Base-by-base conservation (phyloP, 2,888 invertebrate genomes). In the Augochlorella aurata region DNA sequence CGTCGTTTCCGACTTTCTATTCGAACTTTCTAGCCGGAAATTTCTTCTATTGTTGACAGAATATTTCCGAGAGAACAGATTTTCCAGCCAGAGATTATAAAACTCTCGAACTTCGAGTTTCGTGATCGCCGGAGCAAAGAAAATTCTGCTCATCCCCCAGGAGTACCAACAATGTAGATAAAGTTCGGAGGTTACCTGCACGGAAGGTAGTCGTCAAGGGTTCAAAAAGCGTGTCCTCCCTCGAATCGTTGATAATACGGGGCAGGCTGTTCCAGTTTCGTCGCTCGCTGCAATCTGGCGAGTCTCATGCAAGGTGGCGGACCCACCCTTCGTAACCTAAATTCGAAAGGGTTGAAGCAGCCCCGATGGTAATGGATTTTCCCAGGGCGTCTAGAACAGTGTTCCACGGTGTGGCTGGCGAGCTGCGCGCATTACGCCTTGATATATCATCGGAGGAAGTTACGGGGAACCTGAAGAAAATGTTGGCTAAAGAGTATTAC, bases 371-470 rank as follows among this genome's bases (percentile, higher is more conserved):
- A 81, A 81, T 81, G 81, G 81, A 80, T 80, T 81, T 61, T 73
- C 72, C 66, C 50, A 58, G 24, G 50, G 45, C 65, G 81, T 79
- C 58, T 79, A 70, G 45, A 65, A 68, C 50, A 52, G 65, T 52
- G 54, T 54, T 65, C 65, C 69, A 45, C 16, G 71, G 69, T 4
- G 29, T 21, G 66, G 50, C 52, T 47, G 63, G 68, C 47, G 29
- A 63, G 24, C 38, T 38, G 14, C 63, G 38, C 29, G 76, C 77
- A 74, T 81, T 81, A 82, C 73, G 77, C 73, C 49, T 61, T 74
- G 76, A 81, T 77, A 81, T 77, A 82, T 83, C 82, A 82, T 80
- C 74, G 70, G 54, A 16, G 54, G 63, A 82, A 83, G 63, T 83
- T 82, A 74, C 77, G 74, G 66, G 24, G 67, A 54, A 73, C 61